Base-by-base conservation (phyloP, 1,140 invertebrate species). In the Drosophila insularis region DNA sequence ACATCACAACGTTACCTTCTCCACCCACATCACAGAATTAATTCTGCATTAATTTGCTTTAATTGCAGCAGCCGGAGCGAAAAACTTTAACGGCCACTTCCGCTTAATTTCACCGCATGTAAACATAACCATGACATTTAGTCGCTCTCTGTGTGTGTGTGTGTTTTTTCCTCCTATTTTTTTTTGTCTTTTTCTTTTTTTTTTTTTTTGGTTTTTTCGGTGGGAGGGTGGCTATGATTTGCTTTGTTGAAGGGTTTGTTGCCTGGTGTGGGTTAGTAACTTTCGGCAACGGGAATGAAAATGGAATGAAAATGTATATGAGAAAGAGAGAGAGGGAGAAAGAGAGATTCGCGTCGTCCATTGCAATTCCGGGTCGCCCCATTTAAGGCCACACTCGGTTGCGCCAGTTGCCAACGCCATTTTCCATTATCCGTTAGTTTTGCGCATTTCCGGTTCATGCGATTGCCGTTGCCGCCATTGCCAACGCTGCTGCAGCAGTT, bases 71-170 rank as follows among this genome's bases (percentile, higher is more conserved):
- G 64, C 32, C 27, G 10, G 62, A 35, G 50, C 63, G 55, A 65
- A 77, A 68, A 78, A 82, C 66, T 79, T 76, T 69, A 76, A 76
- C 82, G 69, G 74, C 74, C 79, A 81, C 78, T 84, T 84, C 81
- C 81, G 81, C 62, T 82, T 76, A 68, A 85, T 85, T 84, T 74
- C 79, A 77, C 69, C 82, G 82, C 82, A 80, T 82, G 82, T 87
- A 82, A 87, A 87, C 82, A 87, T 87, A 87, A 80, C 82, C 82
- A 87, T 87, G 82, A 87, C 82, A 87, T 87, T 87, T 82, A 80
- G 79, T n/a, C n/a, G n/a, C n/a, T n/a, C n/a, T n/a, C n/a, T 73
- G 75, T 87, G 10, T 11, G 32, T 35, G 27, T 27, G 27, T 27
- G 27, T 86, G 71, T 11, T 35, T 35, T 35, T 35, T 35, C 32